phyloP scores from a whole-genome alignment of 2,113 vertebrate species.

The Gila orcuttii region DNA sequence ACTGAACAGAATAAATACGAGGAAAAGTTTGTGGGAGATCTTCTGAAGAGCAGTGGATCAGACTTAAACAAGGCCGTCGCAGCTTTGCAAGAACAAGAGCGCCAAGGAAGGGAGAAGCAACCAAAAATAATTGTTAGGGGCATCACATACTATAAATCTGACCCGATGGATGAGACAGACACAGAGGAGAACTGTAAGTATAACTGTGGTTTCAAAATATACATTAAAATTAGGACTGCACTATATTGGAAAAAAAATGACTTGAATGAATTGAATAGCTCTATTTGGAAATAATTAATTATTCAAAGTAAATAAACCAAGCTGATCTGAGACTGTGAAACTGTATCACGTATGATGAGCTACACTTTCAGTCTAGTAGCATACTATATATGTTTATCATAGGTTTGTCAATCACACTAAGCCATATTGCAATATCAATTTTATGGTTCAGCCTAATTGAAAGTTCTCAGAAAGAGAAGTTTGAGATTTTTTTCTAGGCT shows the following conservation, averaged over 20 bases:
- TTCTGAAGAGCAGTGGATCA: conserved; percentile 48
- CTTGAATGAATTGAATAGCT: too few species aligned
- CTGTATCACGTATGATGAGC: too few species aligned
- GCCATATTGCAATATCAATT: too few species aligned
- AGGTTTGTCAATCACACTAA: too few species aligned
- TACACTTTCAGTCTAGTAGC: too few species aligned
- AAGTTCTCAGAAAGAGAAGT: neutral
- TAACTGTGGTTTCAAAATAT: neutral
- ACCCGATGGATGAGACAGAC: conserved; percentile 83
- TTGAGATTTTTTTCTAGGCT: neutral
- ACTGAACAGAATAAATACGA: conserved; percentile 79
- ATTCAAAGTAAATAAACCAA: too few species aligned
- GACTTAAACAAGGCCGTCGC: conserved; percentile 49
- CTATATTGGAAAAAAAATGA: too few species aligned
- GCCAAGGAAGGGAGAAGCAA: conserved; percentile 44
- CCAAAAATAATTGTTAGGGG: conserved; percentile 83
- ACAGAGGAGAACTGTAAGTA: conserved; percentile 89
- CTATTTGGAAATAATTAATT: too few species aligned
- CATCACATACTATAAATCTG: conserved; percentile 94
- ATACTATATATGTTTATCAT: too few species aligned
- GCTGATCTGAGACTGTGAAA: too few species aligned
- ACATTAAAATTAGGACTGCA: neutral
- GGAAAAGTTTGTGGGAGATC: conserved; percentile 78
- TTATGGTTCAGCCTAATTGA: too few species aligned
- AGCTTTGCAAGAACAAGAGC: conserved; percentile 45